Evolutionary conservation across 2,888 invertebrate genomes (phyloP).

Genomic region (Cataglyphis livida): DNA sequence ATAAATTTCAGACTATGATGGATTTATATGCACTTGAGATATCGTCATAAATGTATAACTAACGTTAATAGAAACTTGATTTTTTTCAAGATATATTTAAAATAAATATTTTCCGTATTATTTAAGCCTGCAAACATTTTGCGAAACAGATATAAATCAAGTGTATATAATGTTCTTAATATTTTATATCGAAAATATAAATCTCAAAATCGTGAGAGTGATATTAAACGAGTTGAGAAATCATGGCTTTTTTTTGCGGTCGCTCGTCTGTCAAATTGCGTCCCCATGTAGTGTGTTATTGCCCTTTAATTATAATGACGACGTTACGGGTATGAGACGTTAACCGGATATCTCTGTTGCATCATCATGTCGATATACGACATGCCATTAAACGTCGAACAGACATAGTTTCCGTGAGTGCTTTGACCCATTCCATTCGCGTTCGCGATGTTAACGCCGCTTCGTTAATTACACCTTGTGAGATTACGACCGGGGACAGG

Average conservation of each 20-base stretch:
- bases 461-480: slow-evolving; percentile 78
- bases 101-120: not conserved
- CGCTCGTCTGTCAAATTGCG: not conserved
- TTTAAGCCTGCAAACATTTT: not conserved
- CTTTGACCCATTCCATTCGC: slow-evolving; percentile 69
- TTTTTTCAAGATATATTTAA: slow-evolving; percentile 10
- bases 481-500: slow-evolving; percentile 80
- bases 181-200: not conserved
- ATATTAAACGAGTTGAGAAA: not conserved
- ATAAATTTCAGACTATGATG: slow-evolving; percentile 11
- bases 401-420: slow-evolving; percentile 69
- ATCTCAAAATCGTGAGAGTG: not conserved
- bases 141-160: not conserved
- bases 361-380: slow-evolving; percentile 24
- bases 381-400: slow-evolving; percentile 56
- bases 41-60: slow-evolving; percentile 2
- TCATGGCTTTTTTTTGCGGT: not conserved
- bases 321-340: not conserved
- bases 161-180: not conserved
- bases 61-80: slow-evolving; percentile 5
- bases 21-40: slow-evolving; percentile 23
- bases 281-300: slow-evolving; percentile 1
- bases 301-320: slow-evolving; percentile 32
- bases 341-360: slow-evolving; percentile 44
- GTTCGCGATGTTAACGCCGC: slow-evolving; percentile 70